Percentiles rank a stretch among this genome's conserved stretches.
phyloP scores from a whole-genome alignment of 2,888 invertebrate genomes.

The Zygaena filipendulae region DNA sequence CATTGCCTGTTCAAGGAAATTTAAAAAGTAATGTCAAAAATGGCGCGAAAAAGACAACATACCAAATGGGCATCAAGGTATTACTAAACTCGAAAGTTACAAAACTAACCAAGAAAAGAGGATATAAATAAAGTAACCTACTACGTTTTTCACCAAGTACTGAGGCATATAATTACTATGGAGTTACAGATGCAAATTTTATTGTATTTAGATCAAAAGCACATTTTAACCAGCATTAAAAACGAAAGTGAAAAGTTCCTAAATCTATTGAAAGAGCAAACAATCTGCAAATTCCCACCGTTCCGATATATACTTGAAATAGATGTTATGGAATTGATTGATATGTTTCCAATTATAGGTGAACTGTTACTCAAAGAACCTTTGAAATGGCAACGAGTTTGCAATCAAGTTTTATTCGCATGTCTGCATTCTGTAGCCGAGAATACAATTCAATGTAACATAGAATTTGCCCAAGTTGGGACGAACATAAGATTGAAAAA shows the following conservation, averaged over 20 bases:
- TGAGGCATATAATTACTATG: too few relatives aligned
- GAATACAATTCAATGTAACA: slow-evolving; percentile 19
- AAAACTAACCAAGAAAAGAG: too few relatives aligned
- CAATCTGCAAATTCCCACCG: slow-evolving; percentile 38
- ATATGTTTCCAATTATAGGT: slow-evolving; percentile 33
- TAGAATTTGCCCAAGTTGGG: slow-evolving; percentile 34
- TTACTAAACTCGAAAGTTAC: too few relatives aligned
- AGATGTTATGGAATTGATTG: slow-evolving; percentile 42
- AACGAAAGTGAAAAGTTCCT: slow-evolving; percentile 30
- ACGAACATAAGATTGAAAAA: slow-evolving; percentile 34
- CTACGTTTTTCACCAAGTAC: too few relatives aligned
- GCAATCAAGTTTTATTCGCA: slow-evolving; percentile 40
- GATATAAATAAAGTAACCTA: too few relatives aligned
- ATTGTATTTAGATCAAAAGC: slow-evolving; percentile 46
- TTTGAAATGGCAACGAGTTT: slow-evolving; percentile 30
- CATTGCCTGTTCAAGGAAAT: too few relatives aligned
- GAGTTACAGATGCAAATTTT: too few relatives aligned
- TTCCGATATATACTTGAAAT: slow-evolving; percentile 36
- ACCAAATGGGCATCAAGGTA: too few relatives aligned
- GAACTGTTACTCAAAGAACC: slow-evolving; percentile 40
- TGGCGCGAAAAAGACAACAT: too few relatives aligned
- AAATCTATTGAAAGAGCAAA: slow-evolving; percentile 28
- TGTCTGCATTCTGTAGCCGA: slow-evolving; percentile 29
- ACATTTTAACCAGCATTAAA: slow-evolving; percentile 33
- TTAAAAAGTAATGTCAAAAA: too few relatives aligned